Evolutionary conservation across 2,888 invertebrate genomes (phyloP), one percentile per base, ranked within the genome.

Genomic region (Mycalesis mineus): DNA sequence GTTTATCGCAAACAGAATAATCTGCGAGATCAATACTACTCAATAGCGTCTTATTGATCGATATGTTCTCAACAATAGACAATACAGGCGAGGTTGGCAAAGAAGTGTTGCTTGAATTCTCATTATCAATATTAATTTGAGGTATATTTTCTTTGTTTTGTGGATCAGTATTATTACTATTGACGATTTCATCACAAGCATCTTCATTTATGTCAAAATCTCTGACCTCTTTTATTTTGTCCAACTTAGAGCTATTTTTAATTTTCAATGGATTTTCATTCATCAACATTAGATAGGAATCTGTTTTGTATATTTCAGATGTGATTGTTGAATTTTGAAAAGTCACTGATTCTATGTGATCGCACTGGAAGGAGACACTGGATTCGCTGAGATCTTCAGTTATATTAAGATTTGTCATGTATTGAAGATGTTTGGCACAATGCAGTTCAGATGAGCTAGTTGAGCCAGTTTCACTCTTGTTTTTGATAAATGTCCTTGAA

Each of bases 31-130:
- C 68, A 6, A 65, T 40, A 57, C 44, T 65, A 15, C 61, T 67
- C 5, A 82, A 58, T 6, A 73, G 58, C 31, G 77, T 79, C 68
- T 77, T 80, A 47, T 68, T 77, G 4, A 88, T 55, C 1, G 85
- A 81, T 57, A 89, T 65, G 57, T 82, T 84, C 73, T 88, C 88
- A 3, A 88, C 88, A 8, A 88, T 71, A 3, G 88, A 88, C 39
- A 89, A 63, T 65, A 85, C 88, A 2, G 88, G 88, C 14, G 88
- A 89, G 28, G 77, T 62, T 0, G 87, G 87, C 15, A 84, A 64
- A 1, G 87, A 83, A 0, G 82, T 59, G 57, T 71, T 83, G 61
- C 84, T 88, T 0, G 84, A 84, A 65, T 77, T 82, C 0, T 71
- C 74, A 17, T 60, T 60, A 13, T 70, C 66, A 15, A 45, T 63